Evolutionary conservation across 2,797 vertebrate species (phyloP).

Genomic region (Diglossa cyanea): DNA sequence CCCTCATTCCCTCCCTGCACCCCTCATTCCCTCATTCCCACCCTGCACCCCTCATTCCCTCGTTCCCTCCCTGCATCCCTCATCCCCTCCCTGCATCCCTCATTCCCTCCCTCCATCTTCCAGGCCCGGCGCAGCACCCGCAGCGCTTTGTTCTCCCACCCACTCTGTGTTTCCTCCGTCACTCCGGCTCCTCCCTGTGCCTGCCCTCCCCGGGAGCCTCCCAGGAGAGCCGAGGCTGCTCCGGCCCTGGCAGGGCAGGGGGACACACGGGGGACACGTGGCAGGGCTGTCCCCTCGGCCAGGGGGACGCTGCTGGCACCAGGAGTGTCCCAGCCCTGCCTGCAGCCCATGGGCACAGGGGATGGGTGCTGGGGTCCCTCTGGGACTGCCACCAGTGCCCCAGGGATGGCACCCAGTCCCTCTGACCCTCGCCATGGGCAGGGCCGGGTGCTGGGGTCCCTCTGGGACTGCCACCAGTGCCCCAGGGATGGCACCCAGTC

Average conservation of each 20-base stretch:
- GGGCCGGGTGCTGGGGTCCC: rapidly evolving
- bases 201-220: background rate
- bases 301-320: background rate
- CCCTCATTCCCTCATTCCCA: no score
- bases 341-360: rapidly evolving
- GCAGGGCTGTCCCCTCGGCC: rapidly evolving
- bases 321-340: background rate
- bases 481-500: no score
- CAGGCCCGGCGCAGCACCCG: background rate
- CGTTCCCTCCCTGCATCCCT: no score
- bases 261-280: background rate
- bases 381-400: no score
- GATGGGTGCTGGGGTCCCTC: no score
- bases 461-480: no score
- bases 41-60: no score
- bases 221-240: background rate
- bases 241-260: rapidly evolving
- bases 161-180: background rate
- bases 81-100: no score
- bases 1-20: no score
- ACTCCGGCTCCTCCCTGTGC: constrained; percentile 2
- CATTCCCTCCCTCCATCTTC: background rate
- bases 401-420: no score
- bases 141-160: constrained; percentile 56
- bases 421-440: rapidly evolving